These are phyloP conservation scores for Loxodonta africana DNA, from an alignment of 2,113 vertebrate genomes.

Conservation along the genomic window DNA sequence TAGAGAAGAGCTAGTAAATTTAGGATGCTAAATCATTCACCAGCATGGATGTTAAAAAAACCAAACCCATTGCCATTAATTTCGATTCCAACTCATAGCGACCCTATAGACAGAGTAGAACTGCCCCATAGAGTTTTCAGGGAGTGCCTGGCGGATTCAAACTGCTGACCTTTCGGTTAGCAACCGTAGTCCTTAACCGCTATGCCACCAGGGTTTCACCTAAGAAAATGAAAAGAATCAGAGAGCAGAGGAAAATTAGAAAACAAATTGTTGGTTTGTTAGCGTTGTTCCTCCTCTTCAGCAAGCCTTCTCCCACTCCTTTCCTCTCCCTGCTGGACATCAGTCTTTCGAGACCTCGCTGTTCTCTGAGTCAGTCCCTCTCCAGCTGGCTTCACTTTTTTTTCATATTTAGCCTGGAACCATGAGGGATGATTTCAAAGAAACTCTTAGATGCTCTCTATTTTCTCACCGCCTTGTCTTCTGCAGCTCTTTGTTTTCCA, in stretches of 20 bases:
- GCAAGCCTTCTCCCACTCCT: neutral
- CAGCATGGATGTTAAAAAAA: neutral
- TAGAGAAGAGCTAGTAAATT: neutral
- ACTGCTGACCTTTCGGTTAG: too few species aligned
- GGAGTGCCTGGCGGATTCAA: too few species aligned
- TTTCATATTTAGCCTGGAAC: neutral
- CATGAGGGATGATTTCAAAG: neutral
- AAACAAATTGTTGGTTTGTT: neutral
- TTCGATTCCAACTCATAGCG: too few species aligned
- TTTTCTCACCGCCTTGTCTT: slow-evolving; percentile 19
- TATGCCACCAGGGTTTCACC: too few species aligned
- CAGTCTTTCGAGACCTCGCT: neutral
- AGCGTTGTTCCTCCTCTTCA: neutral
- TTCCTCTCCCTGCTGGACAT: neutral
- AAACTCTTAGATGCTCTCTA: neutral
- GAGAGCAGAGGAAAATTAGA: neutral
- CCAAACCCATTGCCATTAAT: too few species aligned
- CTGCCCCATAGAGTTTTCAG: too few species aligned
- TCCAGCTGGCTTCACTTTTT: neutral
- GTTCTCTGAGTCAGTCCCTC: neutral
- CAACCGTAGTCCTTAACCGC: too few species aligned
- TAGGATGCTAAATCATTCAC: neutral
- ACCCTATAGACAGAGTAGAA: too few species aligned
- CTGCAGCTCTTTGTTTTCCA: slow-evolving; percentile 30
- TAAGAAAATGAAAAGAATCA: neutral